phyloP scores from a whole-genome alignment of 2,888 invertebrate genomes.

The Heliconius ismenius region DNA sequence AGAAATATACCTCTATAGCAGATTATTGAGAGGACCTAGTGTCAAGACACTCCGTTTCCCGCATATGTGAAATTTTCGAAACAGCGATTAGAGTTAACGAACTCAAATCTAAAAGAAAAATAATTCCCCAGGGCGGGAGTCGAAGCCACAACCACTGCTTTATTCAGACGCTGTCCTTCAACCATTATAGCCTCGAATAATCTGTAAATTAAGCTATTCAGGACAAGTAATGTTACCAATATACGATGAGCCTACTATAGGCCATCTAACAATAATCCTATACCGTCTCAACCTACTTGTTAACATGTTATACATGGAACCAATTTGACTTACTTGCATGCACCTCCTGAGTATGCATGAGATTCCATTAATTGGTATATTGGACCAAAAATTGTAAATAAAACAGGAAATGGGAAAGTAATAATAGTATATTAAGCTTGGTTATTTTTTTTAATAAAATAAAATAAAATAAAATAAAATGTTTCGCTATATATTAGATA shows the following conservation, averaged over 20 bases:
- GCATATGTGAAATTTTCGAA: too few species aligned
- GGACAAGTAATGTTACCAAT: neutral
- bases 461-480: too few species aligned
- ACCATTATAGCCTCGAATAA: neutral
- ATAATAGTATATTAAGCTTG: too few species aligned
- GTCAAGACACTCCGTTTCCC: neutral
- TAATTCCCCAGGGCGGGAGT: neutral
- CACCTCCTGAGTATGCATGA: neutral
- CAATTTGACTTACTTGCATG: constrained; percentile 15
- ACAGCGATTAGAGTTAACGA: too few species aligned
- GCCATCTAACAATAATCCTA: neutral
- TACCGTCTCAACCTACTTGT: neutral
- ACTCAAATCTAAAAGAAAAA: neutral
- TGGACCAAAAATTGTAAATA: too few species aligned
- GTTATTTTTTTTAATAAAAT: too few species aligned
- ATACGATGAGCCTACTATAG: neutral
- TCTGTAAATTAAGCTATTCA: neutral
- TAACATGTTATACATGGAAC: constrained; percentile 4
- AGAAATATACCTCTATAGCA: too few species aligned
- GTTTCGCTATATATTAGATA: too few species aligned
- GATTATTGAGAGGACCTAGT: neutral
- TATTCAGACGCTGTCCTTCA: too few species aligned
- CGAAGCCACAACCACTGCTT: neutral
- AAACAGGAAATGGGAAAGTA: too few species aligned
- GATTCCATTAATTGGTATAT: neutral